Base-by-base conservation (phyloP, 1,140 invertebrate species). In the Caenorhabditis inopinata region DNA sequence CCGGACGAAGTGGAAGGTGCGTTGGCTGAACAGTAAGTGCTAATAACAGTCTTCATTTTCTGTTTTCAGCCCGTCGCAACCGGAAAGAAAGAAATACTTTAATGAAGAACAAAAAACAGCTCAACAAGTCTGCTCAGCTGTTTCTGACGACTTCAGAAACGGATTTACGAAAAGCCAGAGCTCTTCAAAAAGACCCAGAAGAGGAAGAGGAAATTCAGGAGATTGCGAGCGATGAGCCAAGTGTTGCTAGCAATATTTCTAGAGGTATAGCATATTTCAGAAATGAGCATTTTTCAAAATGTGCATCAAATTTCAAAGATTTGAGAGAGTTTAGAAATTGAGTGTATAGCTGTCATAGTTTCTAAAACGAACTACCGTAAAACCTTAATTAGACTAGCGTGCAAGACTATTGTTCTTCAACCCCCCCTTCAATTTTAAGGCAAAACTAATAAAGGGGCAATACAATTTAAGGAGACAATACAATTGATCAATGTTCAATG, bases 1-100 rank as follows among this genome's bases (percentile, higher is more conserved):
- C 86, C 86, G 9, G 87, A 88, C 48, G 86, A 83, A 76, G 83
- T 62, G 25, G 81, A 83, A 80, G 53, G 80, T 79, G 11, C 12
- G 32, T 38, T 38, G 16, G 6, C 6, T 51, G 11, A 25, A 29
- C n/a, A 14, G 25, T 42, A 42, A 7, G 38, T 42, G 38, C 14
- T 42, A 42, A 7, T 14, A 42, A n/a, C n/a, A n/a, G n/a, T n/a
- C n/a, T 42, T 32, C 7, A 1, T 14, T 58, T 58, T 58, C 14
- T 16, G 3, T n/a, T 68, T 68, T 11, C 32, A 68, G 58, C 58
- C 11, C 58, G 58, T 9, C 29, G 58, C 1, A n/a, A 68, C 11
- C 29, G 58, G 23, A 68, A 68, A 68, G 58, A 68, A 68, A 68
- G 38, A 25, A 38, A n/a, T 9, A 29, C 12, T 68, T 68, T 68